A percentile compares a stretch with the other conserved stretches of the same genome.
These are phyloP conservation scores for Apogon talboti DNA, from an alignment of 2,797 vertebrate species.

Conservation along the genomic window DNA sequence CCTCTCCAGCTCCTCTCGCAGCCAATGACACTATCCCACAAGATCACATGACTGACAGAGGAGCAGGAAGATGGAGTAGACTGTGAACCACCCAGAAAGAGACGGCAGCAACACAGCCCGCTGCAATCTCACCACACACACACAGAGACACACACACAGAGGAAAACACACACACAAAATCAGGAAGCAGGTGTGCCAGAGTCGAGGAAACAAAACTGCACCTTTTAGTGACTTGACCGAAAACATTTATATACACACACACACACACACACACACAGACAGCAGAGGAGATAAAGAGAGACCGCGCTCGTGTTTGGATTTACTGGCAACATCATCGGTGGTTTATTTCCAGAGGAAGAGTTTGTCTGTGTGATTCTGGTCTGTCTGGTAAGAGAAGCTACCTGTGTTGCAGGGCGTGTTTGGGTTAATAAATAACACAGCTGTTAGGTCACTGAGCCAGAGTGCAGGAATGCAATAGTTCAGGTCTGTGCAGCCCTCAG, in stretches of 20 bases:
- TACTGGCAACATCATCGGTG: slow-evolving; percentile 28
- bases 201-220: slow-evolving; percentile 33
- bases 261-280: neutral
- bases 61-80: slow-evolving; percentile 80
- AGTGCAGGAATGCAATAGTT: slow-evolving; percentile 53
- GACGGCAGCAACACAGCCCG: slow-evolving; percentile 43
- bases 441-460: slow-evolving; percentile 22
- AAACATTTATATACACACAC: slow-evolving; percentile 16
- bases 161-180: slow-evolving; percentile 30
- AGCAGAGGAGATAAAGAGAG: slow-evolving; percentile 27
- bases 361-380: slow-evolving; percentile 40
- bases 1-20: slow-evolving; percentile 49
- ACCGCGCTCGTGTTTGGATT: slow-evolving; percentile 42
- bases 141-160: slow-evolving; percentile 20
- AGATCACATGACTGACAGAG: slow-evolving; percentile 76
- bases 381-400: slow-evolving; percentile 67
- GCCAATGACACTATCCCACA: slow-evolving; percentile 69
- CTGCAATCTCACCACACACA: slow-evolving; percentile 38
- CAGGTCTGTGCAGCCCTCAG: slow-evolving; percentile 37
- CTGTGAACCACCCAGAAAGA: slow-evolving; percentile 72
- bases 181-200: slow-evolving; percentile 60
- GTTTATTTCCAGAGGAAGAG: slow-evolving; percentile 42
- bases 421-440: slow-evolving; percentile 47
- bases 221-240: slow-evolving; percentile 28
- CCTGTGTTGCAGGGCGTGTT: slow-evolving; percentile 38